phyloP scores from a whole-genome alignment of 2,888 invertebrate species.

The Coleophora deauratella region DNA sequence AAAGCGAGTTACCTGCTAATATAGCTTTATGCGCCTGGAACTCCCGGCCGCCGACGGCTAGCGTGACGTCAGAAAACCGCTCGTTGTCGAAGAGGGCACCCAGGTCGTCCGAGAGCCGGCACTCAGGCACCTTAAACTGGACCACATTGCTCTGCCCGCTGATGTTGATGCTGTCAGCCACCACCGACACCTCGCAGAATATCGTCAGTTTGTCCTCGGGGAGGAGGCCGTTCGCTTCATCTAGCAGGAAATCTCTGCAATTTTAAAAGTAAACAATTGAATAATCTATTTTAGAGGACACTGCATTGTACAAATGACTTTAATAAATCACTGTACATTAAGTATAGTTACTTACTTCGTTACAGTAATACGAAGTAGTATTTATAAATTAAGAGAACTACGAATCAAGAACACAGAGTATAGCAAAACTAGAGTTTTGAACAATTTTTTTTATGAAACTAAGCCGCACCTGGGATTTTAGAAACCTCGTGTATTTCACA shows the following conservation, averaged over 20 bases:
- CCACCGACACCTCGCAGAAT: conserved; percentile 97
- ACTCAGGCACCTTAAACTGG: conserved; percentile 98
- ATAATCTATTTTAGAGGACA: too few species aligned
- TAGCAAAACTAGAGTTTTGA: too few species aligned
- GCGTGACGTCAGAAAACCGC: conserved; percentile 97
- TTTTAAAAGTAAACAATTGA: conserved; percentile 5
- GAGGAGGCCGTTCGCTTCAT: conserved; percentile 98
- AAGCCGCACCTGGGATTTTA: too few species aligned
- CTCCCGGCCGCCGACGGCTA: conserved; percentile 89
- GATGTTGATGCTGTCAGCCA: conserved; percentile 99
- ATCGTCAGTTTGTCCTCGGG: conserved; percentile 99
- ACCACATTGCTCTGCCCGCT: conserved; percentile 98
- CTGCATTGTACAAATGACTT: too few species aligned
- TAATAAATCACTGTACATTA: too few species aligned
- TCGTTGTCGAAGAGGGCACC: conserved; percentile 97
- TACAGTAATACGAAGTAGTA: too few species aligned
- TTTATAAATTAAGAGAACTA: too few species aligned
- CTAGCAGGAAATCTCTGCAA: conserved; percentile 95
- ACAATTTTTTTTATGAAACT: too few species aligned
- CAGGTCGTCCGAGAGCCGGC: conserved; percentile 94
- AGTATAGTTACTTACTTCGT: too few species aligned
- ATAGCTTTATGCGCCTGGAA: conserved; percentile 98
- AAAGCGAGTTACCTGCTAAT: conserved; percentile 79
- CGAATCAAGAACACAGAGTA: too few species aligned
- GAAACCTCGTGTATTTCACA: too few species aligned